Evolutionary conservation across 2,888 invertebrate genomes (phyloP), one percentile per base, ranked within the genome.

Genomic region (Netelia melanura): DNA sequence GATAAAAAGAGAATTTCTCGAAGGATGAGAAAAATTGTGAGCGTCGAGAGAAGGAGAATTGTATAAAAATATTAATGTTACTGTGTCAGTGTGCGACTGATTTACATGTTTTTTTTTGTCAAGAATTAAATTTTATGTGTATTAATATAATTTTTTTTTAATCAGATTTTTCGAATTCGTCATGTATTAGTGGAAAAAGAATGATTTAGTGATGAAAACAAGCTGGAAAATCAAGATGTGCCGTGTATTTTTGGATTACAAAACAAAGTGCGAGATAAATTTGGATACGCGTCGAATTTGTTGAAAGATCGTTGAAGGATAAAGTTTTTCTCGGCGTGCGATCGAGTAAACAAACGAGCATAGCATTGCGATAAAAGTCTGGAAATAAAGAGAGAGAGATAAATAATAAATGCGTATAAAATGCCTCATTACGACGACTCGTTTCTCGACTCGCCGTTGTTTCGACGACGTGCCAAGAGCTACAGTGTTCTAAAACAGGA

Each of bases 341-440:
- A 44, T 44, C 11, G 17, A 38, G 30, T 43, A 54, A 64, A 52
- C 10, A 72, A 56, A 23, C 64, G 74, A 52, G 1, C 52, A 54
- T 64, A 38, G 48, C 23, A 25, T 17, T 68, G 44, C n/a, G 14
- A 11, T 38, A 17, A 52, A 38, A 30, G 11, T 44, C 44, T 64
- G 8, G 1, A 17, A 61, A 54, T 65, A 77, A 68, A 56, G 30
- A 30, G 30, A 30, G 30, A 30, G 72, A 38, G 23, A 82, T 17
- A 76, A 83, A 83, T 74, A 78, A 77, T 30, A 85, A 79, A 67
- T 75, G 44, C 17, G 25, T 11, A 75, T 54, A 90, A 88, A 85
- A 93, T 93, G 93, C 93, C 93, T 81, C 93, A 93, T 75, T 93
- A 93, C 92, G 93, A 93, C 90, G 93, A 93, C 75, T 91, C 91